phyloP scores from a whole-genome alignment of 2,888 invertebrate species.

The Argyresthia albistria region DNA sequence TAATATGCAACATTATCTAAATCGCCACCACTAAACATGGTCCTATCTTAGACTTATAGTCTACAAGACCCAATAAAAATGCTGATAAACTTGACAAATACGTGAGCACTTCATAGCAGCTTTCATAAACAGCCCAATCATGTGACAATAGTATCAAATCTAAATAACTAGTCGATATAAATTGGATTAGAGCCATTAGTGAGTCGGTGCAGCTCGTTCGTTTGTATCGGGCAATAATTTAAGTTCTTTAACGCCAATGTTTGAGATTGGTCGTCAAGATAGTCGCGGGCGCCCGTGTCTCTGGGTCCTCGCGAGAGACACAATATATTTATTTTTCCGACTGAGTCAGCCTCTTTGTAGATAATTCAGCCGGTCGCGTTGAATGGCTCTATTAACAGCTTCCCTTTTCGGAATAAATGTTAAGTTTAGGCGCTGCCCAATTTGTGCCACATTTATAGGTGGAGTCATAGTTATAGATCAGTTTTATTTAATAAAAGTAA shows the following conservation, averaged over 20 bases:
- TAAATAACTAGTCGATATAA: slow-evolving; percentile 64
- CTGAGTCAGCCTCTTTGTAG: slow-evolving; percentile 66
- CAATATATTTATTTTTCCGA: slow-evolving; percentile 73
- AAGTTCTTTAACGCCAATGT: slow-evolving; percentile 74
- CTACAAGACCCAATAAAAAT: slow-evolving; percentile 12
- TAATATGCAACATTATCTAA: too few species aligned
- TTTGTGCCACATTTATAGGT: slow-evolving; percentile 42
- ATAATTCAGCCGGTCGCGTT: slow-evolving; percentile 70
- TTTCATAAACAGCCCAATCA: slow-evolving; percentile 25
- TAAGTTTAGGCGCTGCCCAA: slow-evolving; percentile 46
- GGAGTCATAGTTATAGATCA: not conserved
- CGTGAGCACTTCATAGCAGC: slow-evolving; percentile 9
- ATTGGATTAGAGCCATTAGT: slow-evolving; percentile 69
- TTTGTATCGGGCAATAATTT: slow-evolving; percentile 72
- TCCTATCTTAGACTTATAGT: too few species aligned
- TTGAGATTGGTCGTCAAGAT: slow-evolving; percentile 67
- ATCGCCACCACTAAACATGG: too few species aligned
- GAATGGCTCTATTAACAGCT: slow-evolving; percentile 73
- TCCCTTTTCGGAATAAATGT: slow-evolving; percentile 70
- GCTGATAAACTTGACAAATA: slow-evolving; percentile 18
- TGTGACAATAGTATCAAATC: slow-evolving; percentile 48
- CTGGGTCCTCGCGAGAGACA: slow-evolving; percentile 41
- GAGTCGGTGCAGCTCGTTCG: slow-evolving; percentile 63
- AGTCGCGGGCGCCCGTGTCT: slow-evolving; percentile 66
- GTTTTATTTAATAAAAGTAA: too few species aligned